phyloP scores from a whole-genome alignment of 2,888 invertebrate species.

The Diarsia mendica region DNA sequence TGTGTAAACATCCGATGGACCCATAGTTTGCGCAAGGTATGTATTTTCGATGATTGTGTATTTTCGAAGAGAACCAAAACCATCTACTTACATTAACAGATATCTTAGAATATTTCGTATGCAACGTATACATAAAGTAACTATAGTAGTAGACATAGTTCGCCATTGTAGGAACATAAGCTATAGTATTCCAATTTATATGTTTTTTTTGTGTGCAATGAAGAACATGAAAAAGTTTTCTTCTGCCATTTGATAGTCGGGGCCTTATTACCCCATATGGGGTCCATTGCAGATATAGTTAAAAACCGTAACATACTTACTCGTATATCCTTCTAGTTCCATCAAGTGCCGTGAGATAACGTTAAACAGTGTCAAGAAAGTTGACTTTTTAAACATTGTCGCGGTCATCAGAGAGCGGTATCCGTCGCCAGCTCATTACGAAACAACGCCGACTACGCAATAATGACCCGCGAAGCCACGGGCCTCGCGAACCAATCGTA shows the following conservation, averaged over 20 bases:
- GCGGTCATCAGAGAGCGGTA: conserved; percentile 54
- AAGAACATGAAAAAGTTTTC: background rate
- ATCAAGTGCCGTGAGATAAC: conserved; percentile 15
- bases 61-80: background rate
- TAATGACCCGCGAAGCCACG: conserved; percentile 65
- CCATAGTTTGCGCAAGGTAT: background rate
- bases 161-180: too few species aligned
- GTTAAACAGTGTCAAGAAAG: conserved; percentile 38
- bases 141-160: too few species aligned
- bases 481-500: conserved; percentile 49
- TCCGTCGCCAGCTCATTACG: conserved; percentile 66
- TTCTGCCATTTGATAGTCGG: background rate
- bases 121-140: background rate
- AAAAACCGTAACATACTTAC: background rate
- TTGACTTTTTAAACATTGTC: conserved; percentile 43
- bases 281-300: background rate
- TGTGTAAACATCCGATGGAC: conserved; percentile 10
- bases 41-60: background rate
- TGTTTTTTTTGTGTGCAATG: too few species aligned
- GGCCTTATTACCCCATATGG: background rate
- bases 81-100: background rate
- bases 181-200: too few species aligned
- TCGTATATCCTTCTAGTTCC: background rate
- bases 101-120: background rate
- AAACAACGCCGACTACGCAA: conserved; percentile 71